phyloP scores from a whole-genome alignment of 2,888 invertebrate species.

The Drosophila limbata region DNA sequence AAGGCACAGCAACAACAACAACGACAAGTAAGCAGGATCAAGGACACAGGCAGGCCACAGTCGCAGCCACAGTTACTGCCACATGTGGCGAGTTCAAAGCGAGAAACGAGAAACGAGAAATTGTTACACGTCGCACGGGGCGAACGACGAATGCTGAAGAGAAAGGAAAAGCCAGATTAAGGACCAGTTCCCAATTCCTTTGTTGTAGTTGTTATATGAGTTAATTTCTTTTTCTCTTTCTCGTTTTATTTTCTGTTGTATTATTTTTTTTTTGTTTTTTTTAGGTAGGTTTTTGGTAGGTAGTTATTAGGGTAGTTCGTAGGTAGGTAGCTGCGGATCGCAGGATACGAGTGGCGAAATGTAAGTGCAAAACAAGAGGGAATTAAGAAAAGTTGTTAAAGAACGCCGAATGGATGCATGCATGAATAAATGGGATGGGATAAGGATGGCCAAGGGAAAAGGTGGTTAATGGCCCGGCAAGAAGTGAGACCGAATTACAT shows the following conservation, averaged over 20 bases:
- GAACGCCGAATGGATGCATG: conserved; percentile 4
- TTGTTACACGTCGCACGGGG: conserved; percentile 61
- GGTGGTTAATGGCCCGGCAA: conserved; percentile 7
- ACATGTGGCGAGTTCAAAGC: conserved; percentile 42
- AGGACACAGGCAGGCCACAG: conserved; percentile 69
- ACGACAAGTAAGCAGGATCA: conserved; percentile 79
- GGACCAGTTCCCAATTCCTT: conserved; percentile 74
- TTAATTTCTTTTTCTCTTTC: conserved; percentile 35
- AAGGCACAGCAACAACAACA: conserved; percentile 37
- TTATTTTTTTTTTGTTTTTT: neutral
- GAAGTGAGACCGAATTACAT: conserved; percentile 19
- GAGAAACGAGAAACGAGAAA: conserved; percentile 47
- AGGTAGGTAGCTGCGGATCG: conserved; percentile 57
- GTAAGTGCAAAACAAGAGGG: conserved; percentile 53
- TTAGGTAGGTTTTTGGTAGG: conserved; percentile 31
- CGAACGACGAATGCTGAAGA: conserved; percentile 41
- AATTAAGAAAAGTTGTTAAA: conserved; percentile 46
- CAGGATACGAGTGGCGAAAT: conserved; percentile 47
- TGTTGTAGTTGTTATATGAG: conserved; percentile 58
- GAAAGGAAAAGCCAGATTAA: conserved; percentile 69
- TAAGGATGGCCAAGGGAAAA: conserved; percentile 19
- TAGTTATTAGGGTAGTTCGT: conserved; percentile 25
- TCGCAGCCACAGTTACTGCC: conserved; percentile 25
- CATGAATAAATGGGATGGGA: conserved; percentile 2
- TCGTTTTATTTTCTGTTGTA: neutral